Evolutionary conservation across 2,797 vertebrate species (phyloP).

Genomic region (Amblyopsis hoosieri): DNA sequence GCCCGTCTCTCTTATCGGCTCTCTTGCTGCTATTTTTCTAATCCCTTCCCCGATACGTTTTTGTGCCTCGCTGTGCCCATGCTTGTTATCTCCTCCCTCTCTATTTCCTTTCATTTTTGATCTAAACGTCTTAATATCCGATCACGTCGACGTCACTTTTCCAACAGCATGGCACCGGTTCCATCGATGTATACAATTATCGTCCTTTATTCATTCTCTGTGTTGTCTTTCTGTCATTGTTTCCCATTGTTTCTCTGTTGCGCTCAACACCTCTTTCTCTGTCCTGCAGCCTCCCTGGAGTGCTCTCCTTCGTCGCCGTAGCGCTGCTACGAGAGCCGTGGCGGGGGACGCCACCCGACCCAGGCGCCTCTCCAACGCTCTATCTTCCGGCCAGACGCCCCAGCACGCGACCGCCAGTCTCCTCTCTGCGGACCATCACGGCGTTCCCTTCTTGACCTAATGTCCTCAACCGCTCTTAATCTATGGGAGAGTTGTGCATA

Average conservation of each 20-base stretch:
- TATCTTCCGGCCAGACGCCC: slow-evolving; percentile 23
- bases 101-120: slow-evolving; percentile 53
- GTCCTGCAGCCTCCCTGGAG: slow-evolving; percentile 79
- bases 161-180: too few species aligned
- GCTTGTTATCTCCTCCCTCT: slow-evolving; percentile 67
- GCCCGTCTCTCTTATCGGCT: slow-evolving; percentile 20
- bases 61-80: slow-evolving; percentile 58
- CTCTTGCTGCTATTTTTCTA: slow-evolving; percentile 61
- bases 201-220: too few species aligned
- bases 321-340: slow-evolving; percentile 30
- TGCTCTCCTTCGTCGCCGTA: slow-evolving; percentile 72
- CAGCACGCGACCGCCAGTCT: slow-evolving; percentile 8
- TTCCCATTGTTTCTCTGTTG: slow-evolving; percentile 12
- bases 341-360: slow-evolving; percentile 14
- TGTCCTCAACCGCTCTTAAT: slow-evolving; percentile 19
- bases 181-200: too few species aligned
- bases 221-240: neutral
- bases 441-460: slow-evolving; percentile 18
- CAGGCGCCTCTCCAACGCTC: slow-evolving; percentile 15
- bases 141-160: slow-evolving; percentile 51
- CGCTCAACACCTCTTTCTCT: slow-evolving; percentile 16
- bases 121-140: slow-evolving; percentile 75
- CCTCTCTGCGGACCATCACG: slow-evolving; percentile 30
- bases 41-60: slow-evolving; percentile 69
- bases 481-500: slow-evolving; percentile 17